Percentiles rank a stretch among this genome's conserved stretches.
These are phyloP conservation scores for Kradibia gibbosae DNA, from an alignment of 1,140 invertebrate species.

Conservation along the genomic window DNA sequence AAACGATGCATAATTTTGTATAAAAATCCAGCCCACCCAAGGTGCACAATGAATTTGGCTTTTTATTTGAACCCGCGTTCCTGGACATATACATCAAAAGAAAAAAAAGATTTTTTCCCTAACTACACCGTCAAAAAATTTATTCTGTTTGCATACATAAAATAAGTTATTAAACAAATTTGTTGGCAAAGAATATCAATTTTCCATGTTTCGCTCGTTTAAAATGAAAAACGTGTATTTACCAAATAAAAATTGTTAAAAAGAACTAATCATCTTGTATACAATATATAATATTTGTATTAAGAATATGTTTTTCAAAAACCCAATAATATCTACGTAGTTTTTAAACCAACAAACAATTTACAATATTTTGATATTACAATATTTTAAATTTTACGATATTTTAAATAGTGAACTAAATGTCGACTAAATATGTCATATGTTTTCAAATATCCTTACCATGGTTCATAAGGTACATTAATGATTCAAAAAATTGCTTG, in stretches of 20 bases:
- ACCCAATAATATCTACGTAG: neutral
- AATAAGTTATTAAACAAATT: conserved; percentile 5
- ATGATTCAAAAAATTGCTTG: too few relatives aligned
- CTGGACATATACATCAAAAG: neutral
- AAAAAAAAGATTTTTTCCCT: conserved; percentile 27
- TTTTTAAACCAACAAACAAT: too few relatives aligned
- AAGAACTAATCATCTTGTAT: too few relatives aligned
- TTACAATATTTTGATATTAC: too few relatives aligned
- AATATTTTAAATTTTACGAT: too few relatives aligned
- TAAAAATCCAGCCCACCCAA: conserved; percentile 40
- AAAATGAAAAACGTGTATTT: neutral
- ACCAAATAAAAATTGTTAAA: too few relatives aligned
- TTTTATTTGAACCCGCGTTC: conserved; percentile 27
- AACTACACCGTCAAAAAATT: conserved; percentile 25
- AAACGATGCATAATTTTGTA: conserved; percentile 10
- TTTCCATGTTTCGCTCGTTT: neutral
- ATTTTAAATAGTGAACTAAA: too few relatives aligned
- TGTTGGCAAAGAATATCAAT: neutral
- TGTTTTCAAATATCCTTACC: too few relatives aligned
- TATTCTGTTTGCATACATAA: neutral
- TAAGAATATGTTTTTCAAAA: neutral
- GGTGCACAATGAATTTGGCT: conserved; percentile 19
- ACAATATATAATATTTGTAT: neutral
- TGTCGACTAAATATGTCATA: too few relatives aligned
- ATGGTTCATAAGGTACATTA: too few relatives aligned